These are phyloP conservation scores for Carcharodon carcharias DNA, from an alignment of 2,797 vertebrate genomes.

Conservation along the genomic window DNA sequence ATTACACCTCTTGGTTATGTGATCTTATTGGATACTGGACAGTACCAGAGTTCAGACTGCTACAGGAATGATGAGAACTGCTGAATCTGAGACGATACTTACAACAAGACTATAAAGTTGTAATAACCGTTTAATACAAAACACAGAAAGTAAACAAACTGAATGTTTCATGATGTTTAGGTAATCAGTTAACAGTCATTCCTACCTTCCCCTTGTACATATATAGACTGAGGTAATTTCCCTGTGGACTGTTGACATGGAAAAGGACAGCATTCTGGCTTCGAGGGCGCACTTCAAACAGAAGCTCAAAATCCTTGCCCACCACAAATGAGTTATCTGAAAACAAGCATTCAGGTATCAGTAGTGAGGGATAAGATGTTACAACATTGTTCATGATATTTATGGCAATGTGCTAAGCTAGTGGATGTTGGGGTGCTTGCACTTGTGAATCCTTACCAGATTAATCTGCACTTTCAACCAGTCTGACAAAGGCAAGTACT, in stretches of 20 bases:
- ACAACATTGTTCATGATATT: not conserved
- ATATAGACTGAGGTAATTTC: conserved; percentile 68
- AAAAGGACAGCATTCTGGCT: conserved; percentile 67
- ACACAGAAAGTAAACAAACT: not conserved
- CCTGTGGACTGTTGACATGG: conserved; percentile 57
- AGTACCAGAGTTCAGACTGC: not conserved
- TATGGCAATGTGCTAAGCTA: not conserved
- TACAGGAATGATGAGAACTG: not conserved
- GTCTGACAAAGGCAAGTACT: not conserved
- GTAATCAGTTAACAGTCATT: not conserved
- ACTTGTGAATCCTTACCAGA: not conserved
- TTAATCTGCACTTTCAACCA: not conserved
- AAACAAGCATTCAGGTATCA: conserved; percentile 14
- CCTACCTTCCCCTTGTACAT: conserved; percentile 75
- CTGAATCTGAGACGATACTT: not conserved
- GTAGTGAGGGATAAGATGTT: not conserved
- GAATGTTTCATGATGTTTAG: not conserved
- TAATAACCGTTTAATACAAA: not conserved
- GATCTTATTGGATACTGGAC: not conserved
- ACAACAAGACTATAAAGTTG: not conserved
- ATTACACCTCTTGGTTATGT: too few species aligned
- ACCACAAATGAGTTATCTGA: conserved; percentile 67
- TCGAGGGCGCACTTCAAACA: conserved; percentile 71
- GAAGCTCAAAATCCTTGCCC: conserved; percentile 69
- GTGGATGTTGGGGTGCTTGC: not conserved